Percentiles rank a stretch among this genome's conserved stretches.
Conservation (phyloP, 2,797 vertebrate species). For the Hemitrygon akajei region DNA sequence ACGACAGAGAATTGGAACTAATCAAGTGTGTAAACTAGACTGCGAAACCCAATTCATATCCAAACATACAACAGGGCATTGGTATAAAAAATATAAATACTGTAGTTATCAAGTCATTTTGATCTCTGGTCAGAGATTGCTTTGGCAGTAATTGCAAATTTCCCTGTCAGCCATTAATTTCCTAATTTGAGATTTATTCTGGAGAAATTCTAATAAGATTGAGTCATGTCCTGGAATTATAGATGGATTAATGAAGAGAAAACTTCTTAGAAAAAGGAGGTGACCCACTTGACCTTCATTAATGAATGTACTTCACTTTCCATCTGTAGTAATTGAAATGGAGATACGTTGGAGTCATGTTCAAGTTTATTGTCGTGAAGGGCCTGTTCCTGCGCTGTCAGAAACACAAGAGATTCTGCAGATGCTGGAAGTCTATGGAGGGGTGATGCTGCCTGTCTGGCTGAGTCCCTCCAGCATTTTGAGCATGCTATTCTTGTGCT, state of each 20-base stretch:
- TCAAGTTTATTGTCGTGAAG: too few relatives aligned
- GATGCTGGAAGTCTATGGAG: too few relatives aligned
- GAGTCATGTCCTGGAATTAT: not conserved
- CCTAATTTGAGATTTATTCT: not conserved
- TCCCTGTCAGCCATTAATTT: not conserved
- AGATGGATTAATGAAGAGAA: slow-evolving; percentile 3
- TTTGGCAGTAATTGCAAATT: not conserved
- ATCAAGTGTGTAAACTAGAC: not conserved
- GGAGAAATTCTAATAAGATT: not conserved
- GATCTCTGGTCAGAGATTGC: not conserved
- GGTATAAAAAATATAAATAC: not conserved
- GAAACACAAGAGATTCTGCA: too few relatives aligned
- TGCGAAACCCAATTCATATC: not conserved
- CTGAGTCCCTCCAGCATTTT: too few relatives aligned
- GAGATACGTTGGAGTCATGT: not conserved
- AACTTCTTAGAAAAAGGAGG: not conserved
- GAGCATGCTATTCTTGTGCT: too few relatives aligned
- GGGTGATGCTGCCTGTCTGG: too few relatives aligned
- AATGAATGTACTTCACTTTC: slow-evolving; percentile 16
- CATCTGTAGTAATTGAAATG: not conserved
- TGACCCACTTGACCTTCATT: slow-evolving; percentile 10
- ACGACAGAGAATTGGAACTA: not conserved
- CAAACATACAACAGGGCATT: not conserved
- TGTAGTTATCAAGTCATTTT: not conserved
- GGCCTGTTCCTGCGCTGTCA: too few relatives aligned